phyloP scores from a whole-genome alignment of 2,888 invertebrate genomes.

The Rhogogaster chlorosoma region DNA sequence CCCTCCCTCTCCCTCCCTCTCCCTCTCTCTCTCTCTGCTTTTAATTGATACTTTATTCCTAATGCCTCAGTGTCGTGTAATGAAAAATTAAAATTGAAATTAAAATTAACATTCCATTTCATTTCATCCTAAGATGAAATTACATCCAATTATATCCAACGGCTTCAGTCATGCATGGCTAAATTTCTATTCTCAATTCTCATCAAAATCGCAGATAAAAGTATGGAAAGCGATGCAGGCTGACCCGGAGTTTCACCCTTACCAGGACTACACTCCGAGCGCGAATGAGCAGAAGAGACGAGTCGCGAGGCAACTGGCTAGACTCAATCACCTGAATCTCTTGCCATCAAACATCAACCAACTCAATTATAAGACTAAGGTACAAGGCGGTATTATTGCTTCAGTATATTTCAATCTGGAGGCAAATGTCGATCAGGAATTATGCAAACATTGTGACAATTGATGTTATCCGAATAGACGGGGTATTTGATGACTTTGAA shows the following conservation, averaged over 20 bases:
- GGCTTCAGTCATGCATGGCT: too few relatives aligned
- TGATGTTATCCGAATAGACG: slow-evolving; percentile 79
- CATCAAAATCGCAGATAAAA: too few relatives aligned
- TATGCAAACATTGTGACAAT: slow-evolving; percentile 2
- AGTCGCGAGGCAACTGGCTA: slow-evolving; percentile 85
- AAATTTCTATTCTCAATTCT: too few relatives aligned
- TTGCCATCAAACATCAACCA: slow-evolving; percentile 82
- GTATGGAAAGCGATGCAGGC: slow-evolving; percentile 89
- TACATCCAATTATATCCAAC: too few relatives aligned
- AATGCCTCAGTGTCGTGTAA: background rate
- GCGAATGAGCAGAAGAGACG: slow-evolving; percentile 87
- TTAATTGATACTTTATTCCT: background rate
- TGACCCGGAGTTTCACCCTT: slow-evolving; percentile 86
- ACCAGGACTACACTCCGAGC: slow-evolving; percentile 81
- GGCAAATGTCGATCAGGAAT: background rate
- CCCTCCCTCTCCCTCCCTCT: background rate
- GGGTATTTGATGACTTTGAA: slow-evolving; percentile 87
- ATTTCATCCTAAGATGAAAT: too few relatives aligned
- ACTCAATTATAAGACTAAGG: slow-evolving; percentile 83
- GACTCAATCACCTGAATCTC: slow-evolving; percentile 84
- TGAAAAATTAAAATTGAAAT: too few relatives aligned
- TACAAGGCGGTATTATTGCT: slow-evolving; percentile 64
- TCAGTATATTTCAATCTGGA: background rate
- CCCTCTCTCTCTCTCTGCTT: background rate
- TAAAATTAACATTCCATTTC: too few relatives aligned